Evolutionary conservation across 23 tunicate genomes (phyloP), one percentile per base, ranked within the genome.

Genomic region (Styela clava): DNA sequence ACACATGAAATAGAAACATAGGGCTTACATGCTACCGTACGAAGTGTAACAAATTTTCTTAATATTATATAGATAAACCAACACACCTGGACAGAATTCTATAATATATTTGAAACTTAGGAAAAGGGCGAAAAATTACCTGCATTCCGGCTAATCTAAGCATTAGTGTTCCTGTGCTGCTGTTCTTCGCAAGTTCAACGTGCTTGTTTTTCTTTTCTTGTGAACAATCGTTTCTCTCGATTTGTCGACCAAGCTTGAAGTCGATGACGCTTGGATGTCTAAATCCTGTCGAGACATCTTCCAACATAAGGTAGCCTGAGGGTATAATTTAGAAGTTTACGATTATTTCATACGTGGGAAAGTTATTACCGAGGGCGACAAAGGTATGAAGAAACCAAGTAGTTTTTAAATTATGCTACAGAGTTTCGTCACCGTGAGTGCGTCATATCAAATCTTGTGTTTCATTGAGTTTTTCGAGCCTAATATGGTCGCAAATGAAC

Each of bases 101-200:
- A n/a, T n/a, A n/a, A n/a, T n/a, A n/a, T n/a, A n/a, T n/a, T n/a
- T n/a, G n/a, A n/a, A n/a, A n/a, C n/a, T n/a, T n/a, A 25, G 30
- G 0, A 16, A 30, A 29, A 33, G 0, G 30, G n/a, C 35, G 21
- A 52, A 77, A 20, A 51, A 9, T 1, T 68, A 89, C 95, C 83
- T 89, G 95, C 95, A 89, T 89, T 30, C 95, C 95, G 0, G 95
- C 95, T 0, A 89, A 63, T 31, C 95, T 33, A 7, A 89, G n/a
- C 1, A 87, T 83, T 56, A 89, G 23, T 63, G 82, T 89, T 33
- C 95, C 95, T 3, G 95, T 89, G 61, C 89, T 89, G 65, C 95
- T 89, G 33, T 63, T 81, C 69, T 89, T 64, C 34, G 79, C 88
- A 51, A 89, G 64, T 36, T 89, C 61, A 26, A 74, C 26, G 35